Conservation (phyloP, 2,888 invertebrate genomes). For the Penaeus monodon region DNA sequence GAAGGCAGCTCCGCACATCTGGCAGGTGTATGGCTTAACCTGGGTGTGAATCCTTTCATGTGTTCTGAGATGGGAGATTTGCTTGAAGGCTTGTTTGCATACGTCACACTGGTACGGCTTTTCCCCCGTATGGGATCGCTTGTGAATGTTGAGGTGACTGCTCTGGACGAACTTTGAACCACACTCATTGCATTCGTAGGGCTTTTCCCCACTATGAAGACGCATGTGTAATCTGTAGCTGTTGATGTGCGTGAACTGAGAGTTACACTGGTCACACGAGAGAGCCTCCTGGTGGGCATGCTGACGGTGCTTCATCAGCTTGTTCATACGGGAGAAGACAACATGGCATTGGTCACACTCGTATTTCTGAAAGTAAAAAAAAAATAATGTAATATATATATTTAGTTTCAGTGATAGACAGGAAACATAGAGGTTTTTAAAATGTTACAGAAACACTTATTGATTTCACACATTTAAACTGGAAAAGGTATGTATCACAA, state of each 20-base stretch:
- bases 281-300: slow-evolving; percentile 45
- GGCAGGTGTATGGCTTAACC: slow-evolving; percentile 52
- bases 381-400: background rate
- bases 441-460: background rate
- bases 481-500: too few species aligned
- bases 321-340: slow-evolving; percentile 52
- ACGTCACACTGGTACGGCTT: slow-evolving; percentile 61
- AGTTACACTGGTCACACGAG: slow-evolving; percentile 46
- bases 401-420: background rate
- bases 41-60: slow-evolving; percentile 60
- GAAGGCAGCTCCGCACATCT: slow-evolving; percentile 50
- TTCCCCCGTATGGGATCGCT: slow-evolving; percentile 58
- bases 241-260: slow-evolving; percentile 55
- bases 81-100: slow-evolving; percentile 58
- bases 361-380: slow-evolving; percentile 38
- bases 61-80: slow-evolving; percentile 56
- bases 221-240: slow-evolving; percentile 59
- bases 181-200: slow-evolving; percentile 58
- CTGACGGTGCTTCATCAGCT: slow-evolving; percentile 54
- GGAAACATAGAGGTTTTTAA: background rate
- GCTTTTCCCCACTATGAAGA: slow-evolving; percentile 59
- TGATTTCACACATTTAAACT: background rate
- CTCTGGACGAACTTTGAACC: slow-evolving; percentile 56
- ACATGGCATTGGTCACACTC: slow-evolving; percentile 59
- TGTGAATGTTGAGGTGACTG: slow-evolving; percentile 59